Base-by-base conservation (phyloP, 2,888 invertebrate species). In the Agonopterix heracliana region DNA sequence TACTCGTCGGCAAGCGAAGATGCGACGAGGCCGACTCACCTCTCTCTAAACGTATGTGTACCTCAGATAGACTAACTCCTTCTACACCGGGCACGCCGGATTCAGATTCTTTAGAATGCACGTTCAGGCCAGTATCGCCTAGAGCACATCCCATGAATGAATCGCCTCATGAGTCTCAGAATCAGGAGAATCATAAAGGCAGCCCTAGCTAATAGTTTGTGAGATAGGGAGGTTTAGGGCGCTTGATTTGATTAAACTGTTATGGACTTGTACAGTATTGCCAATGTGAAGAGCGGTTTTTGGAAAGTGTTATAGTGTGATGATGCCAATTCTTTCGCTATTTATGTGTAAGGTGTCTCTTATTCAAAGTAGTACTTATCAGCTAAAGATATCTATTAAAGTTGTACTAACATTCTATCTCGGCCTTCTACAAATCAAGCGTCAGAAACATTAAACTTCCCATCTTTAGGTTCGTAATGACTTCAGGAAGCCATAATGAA, bases 1-100 rank as follows among this genome's bases (percentile, higher is more conserved):
- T 83, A 55, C 72, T 88, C 34, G 75, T 82, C 5, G 90, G 90
- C 52, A 93, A 94, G 75, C 90, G 93, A 55, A 90, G 93, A 64
- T 89, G 90, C 66, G 92, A 92, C 65, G 87, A 93, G 47, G 91
- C 90, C 9, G 91, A 91, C 57, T 81, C 78, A 1, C 84, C 88
- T 0, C 65, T 76, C 3, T 74, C 80, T 52, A 89, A 89, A 56
- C 73, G 88, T 9, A 71, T 76, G 74, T 88, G 87, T 67, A 76
- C 83, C 5, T 66, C 71, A 0, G 83, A 74, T 52, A 56, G 72
- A 43, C 73, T 67, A 47, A 81, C 74, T n/a, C 87, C 87, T 0
- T 71, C 80, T 40, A 86, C 87, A 0, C 84, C 86, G 0, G 81
- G 47, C 9, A 86, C 88, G 0, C 89, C 89, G 0, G 89, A 88